phyloP scores from a whole-genome alignment of 2,113 vertebrate genomes.

The Rutilus rutilus region DNA sequence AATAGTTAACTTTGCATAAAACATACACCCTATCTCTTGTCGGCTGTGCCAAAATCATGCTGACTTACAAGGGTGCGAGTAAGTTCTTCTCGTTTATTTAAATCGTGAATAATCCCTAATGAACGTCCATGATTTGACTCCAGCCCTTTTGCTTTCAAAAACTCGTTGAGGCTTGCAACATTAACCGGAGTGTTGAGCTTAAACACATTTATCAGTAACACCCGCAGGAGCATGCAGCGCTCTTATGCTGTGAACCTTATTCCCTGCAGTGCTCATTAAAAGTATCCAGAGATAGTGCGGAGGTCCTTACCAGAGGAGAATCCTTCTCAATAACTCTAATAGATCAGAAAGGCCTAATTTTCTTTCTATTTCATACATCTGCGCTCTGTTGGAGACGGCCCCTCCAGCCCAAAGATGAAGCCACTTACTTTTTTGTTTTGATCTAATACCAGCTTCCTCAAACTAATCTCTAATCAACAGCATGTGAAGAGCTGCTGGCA shows the following conservation, averaged over 20 bases:
- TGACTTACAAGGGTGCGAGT: background rate
- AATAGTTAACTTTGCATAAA: background rate
- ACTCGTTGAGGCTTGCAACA: background rate
- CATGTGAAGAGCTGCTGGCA: background rate
- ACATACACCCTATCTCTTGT: background rate
- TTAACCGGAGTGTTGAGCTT: constrained; percentile 9
- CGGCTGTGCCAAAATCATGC: background rate
- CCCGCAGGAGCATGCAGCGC: constrained; percentile 51
- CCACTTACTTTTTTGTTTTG: background rate
- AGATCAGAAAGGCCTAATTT: background rate
- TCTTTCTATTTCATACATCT: background rate
- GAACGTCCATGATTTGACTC: too few species aligned
- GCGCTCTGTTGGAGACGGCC: background rate
- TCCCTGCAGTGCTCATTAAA: constrained; percentile 63
- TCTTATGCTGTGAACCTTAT: constrained; percentile 34
- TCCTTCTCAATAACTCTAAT: constrained; percentile 4
- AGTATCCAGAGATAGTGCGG: background rate
- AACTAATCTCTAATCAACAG: background rate
- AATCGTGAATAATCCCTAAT: constrained; percentile 45
- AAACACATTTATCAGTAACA: constrained; percentile 49
- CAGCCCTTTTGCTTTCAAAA: too few species aligned
- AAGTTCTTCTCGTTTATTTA: constrained; percentile 9
- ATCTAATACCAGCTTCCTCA: background rate
- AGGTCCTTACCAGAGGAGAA: background rate
- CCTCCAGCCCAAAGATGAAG: background rate